These are phyloP conservation scores for Sinohyriopsis cumingii DNA, from an alignment of 2,888 invertebrate genomes.

Conservation along the genomic window DNA sequence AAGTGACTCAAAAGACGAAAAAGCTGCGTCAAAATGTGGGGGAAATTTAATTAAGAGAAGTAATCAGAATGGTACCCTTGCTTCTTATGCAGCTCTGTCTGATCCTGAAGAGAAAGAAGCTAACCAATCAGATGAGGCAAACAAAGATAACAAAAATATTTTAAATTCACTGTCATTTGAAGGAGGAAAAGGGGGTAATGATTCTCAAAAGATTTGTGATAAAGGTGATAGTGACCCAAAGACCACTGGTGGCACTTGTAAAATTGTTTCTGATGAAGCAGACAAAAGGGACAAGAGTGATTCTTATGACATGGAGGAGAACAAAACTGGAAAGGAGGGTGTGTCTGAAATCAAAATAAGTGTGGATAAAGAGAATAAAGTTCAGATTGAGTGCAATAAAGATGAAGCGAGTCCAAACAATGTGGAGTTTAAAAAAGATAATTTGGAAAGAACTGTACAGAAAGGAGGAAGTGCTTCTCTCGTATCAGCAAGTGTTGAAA, in stretches of 20 bases:
- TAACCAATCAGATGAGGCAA: background rate
- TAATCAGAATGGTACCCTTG: constrained; percentile 1
- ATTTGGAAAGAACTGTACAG: no score
- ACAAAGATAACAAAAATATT: background rate
- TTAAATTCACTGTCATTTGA: background rate
- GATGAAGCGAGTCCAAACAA: background rate
- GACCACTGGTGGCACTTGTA: background rate
- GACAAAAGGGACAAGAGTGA: no score
- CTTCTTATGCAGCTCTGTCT: constrained; percentile 2
- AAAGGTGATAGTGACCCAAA: background rate
- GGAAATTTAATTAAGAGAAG: background rate
- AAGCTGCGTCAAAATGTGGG: background rate
- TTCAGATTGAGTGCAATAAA: background rate
- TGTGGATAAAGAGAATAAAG: background rate
- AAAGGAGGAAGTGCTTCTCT: no score
- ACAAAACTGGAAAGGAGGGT: constrained; percentile 1
- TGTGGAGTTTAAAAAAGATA: background rate
- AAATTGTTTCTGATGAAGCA: no score
- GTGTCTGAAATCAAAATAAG: background rate
- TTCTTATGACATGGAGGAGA: constrained; percentile 1
- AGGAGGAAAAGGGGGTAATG: background rate
- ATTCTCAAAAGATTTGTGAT: constrained; percentile 2
- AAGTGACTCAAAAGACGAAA: background rate
- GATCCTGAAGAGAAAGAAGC: constrained; percentile 2
- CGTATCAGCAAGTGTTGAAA: no score